A percentile compares a stretch with the other conserved stretches of the same genome.
Evolutionary conservation across 2,888 invertebrate species (phyloP).

Genomic region (Amphimallon solstitiale): DNA sequence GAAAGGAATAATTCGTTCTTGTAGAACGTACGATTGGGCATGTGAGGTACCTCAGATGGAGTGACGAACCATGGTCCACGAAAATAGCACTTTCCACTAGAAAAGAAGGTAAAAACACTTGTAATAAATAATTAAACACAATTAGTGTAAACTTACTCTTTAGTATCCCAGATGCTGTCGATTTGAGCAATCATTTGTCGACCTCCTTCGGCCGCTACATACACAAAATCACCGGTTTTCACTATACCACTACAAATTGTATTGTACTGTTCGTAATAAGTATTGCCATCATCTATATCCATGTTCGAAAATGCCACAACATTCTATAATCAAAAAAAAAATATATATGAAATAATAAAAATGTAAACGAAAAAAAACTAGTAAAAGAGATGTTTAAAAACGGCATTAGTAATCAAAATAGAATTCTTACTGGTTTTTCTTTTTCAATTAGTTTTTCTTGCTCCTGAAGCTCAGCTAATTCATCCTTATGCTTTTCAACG

Average conservation of each 20-base stretch:
- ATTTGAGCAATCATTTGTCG: conserved; percentile 93
- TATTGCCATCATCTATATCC: conserved; percentile 79
- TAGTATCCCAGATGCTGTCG: conserved; percentile 93
- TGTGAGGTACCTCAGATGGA: conserved; percentile 86
- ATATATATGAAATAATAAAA: too few species aligned
- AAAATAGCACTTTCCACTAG: conserved; percentile 88
- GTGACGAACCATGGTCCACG: conserved; percentile 94
- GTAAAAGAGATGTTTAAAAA: too few species aligned
- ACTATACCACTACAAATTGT: conserved; percentile 84
- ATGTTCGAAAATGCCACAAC: conserved; percentile 76
- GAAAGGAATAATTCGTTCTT: conserved; percentile 94
- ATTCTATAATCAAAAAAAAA: conserved; percentile 68
- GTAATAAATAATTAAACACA: conserved; percentile 18
- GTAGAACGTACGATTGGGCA: conserved; percentile 84
- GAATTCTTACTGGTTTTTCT: conserved; percentile 78
- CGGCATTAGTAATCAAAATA: conserved; percentile 10
- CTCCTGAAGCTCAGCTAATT: conserved; percentile 84
- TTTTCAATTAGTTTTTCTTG: conserved; percentile 86
- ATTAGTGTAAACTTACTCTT: conserved; percentile 72
- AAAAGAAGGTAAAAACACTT: conserved; percentile 53
- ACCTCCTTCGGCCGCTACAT: conserved; percentile 90
- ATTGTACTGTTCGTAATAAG: conserved; percentile 94
- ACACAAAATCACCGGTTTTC: conserved; percentile 94
- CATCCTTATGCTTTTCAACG: conserved; percentile 90
- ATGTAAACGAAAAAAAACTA: too few species aligned